A percentile compares a stretch with the other conserved stretches of the same genome.
Evolutionary conservation across 2,113 vertebrate genomes (phyloP).

Genomic region (Cercocebus atys): DNA sequence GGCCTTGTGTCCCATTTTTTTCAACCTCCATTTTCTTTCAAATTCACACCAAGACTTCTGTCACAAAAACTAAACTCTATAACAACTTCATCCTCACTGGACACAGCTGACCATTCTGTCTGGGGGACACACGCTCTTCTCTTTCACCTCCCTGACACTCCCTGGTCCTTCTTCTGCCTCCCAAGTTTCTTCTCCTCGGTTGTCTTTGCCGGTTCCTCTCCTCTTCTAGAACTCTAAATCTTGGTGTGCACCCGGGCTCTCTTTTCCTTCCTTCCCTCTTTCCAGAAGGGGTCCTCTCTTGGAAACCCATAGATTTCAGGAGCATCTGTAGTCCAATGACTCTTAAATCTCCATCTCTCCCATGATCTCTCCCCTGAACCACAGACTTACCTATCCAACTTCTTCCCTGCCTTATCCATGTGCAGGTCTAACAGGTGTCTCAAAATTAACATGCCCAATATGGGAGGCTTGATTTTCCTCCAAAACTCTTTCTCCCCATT

Average conservation of each 20-base stretch:
- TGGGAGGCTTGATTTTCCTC: neutral
- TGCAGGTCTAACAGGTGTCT: neutral
- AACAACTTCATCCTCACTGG: neutral
- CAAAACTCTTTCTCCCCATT: neutral
- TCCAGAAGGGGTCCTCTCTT: neutral
- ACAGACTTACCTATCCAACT: neutral
- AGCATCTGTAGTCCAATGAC: neutral
- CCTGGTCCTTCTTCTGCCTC: neutral
- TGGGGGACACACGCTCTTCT: neutral
- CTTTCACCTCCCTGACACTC: neutral
- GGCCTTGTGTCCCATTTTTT: too few relatives aligned
- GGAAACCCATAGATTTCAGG: neutral
- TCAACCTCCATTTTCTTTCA: neutral
- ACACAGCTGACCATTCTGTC: neutral
- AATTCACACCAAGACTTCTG: neutral
- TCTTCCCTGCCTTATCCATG: neutral
- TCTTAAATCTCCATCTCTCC: neutral
- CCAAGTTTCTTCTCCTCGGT: neutral
- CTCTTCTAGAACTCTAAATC: neutral
- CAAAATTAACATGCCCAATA: neutral
- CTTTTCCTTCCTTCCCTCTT: neutral
- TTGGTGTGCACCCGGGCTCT: fast-evolving
- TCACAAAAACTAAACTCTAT: neutral
- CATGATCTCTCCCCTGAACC: neutral
- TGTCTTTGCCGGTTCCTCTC: neutral